Conservation (phyloP, 1,140 invertebrate genomes). For the Drosophila ananassae region DNA sequence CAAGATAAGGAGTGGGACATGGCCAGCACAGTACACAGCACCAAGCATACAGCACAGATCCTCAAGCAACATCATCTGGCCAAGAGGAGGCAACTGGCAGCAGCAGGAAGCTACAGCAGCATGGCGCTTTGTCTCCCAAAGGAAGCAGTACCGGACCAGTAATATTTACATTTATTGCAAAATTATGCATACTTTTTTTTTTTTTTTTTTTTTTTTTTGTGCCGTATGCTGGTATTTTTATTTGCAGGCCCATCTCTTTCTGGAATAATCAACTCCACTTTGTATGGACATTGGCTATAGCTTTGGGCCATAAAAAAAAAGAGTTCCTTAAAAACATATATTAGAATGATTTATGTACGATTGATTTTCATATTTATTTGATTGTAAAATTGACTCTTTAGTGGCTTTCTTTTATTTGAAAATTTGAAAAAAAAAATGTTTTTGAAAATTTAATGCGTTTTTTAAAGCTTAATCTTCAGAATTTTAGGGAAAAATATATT, state of each 20-base stretch:
- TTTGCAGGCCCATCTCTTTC: constrained; percentile 44
- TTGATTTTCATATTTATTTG: constrained; percentile 1
- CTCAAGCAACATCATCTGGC: constrained; percentile 21
- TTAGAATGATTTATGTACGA: neutral
- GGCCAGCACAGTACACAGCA: constrained; percentile 24
- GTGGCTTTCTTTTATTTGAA: too few species aligned
- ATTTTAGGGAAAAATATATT: too few species aligned
- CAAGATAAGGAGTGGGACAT: constrained; percentile 71
- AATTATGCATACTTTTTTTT: constrained; percentile 79
- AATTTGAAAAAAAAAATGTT: too few species aligned
- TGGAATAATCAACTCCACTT: constrained; percentile 27
- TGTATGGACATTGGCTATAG: constrained; percentile 3
- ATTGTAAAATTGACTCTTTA: neutral
- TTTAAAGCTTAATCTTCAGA: too few species aligned
- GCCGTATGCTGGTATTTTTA: constrained; percentile 42
- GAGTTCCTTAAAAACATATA: neutral
- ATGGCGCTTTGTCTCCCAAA: constrained; percentile 76
- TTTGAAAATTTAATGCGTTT: neutral
- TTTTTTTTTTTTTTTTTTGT: constrained; percentile 63
- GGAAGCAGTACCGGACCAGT: constrained; percentile 74
- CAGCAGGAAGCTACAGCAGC: constrained; percentile 59
- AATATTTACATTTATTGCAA: constrained; percentile 83
- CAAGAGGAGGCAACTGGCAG: constrained; percentile 13
- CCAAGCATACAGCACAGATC: constrained; percentile 17
- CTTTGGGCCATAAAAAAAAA: neutral